These are phyloP conservation scores for Eremophila alpestris DNA, from an alignment of 2,797 vertebrate species.

Conservation along the genomic window DNA sequence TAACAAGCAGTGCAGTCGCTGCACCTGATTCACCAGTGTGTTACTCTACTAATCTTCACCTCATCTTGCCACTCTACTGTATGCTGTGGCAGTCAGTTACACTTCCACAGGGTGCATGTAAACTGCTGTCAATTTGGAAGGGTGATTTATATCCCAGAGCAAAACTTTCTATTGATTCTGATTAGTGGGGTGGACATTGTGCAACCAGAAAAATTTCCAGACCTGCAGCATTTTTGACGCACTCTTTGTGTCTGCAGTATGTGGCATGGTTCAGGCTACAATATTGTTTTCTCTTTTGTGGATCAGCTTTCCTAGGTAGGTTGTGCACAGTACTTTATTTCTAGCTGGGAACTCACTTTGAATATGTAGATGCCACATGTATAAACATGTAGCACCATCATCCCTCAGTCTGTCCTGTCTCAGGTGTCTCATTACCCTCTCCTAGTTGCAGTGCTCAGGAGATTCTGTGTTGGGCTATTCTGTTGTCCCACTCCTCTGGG, in stretches of 20 bases:
- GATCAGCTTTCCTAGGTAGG: neutral
- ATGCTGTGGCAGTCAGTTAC: neutral
- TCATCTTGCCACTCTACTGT: neutral
- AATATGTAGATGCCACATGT: neutral
- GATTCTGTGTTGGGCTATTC: neutral
- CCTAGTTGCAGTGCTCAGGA: neutral
- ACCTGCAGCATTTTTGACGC: neutral
- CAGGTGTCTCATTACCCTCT: neutral
- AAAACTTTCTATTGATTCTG: neutral
- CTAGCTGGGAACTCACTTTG: neutral
- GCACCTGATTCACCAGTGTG: neutral
- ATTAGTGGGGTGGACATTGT: neutral
- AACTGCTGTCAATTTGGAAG: neutral
- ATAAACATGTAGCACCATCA: neutral
- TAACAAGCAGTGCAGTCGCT: neutral
- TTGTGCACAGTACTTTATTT: neutral
- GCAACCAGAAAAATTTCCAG: neutral
- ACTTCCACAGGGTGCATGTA: neutral
- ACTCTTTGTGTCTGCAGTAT: neutral
- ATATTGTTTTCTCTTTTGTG: neutral
- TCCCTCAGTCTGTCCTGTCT: neutral
- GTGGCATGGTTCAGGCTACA: neutral
- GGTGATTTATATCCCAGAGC: neutral
- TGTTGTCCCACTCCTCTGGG: neutral
- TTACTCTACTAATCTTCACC: conserved; percentile 1